Evolutionary conservation across 1,140 invertebrate species (phyloP), one percentile per base, ranked within the genome.

Genomic region (Pollicipes pollicipes): DNA sequence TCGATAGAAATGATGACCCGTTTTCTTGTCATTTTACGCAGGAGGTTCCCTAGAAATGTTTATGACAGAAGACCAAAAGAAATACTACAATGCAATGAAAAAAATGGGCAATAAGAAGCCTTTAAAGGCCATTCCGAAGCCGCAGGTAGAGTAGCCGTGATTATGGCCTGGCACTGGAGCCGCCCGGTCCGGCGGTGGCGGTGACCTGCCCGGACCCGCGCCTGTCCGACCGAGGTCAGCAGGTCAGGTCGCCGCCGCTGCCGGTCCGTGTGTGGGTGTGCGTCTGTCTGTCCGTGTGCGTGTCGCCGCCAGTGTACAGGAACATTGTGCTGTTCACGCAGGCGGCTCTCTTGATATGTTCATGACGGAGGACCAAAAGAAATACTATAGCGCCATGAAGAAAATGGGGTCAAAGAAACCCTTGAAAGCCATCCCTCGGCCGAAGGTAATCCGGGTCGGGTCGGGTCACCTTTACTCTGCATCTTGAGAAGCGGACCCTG

Each of bases 11-110:
- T 58, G 45, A 58, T 58, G 24, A 58, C 45, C 45, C 28, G 64
- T 66, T 71, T 68, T 67, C 63, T 29, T 69, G 73, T 28, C 76
- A 70, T 79, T n/a, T 76, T 77, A 84, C 81, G 91, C 92, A 77
- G 96, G 96, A 78, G 95, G 95, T 75, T 97, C 95, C 74, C 84
- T 98, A 68, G 95, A 98, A 82, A 95, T 98, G 93, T 98, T 98
- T 84, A 98, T 98, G 95, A 98, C 95, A 74, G 95, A 98, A 81
- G 95, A 98, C 83, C 96, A 98, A 83, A 98, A 98, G 86, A 98
- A 98, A 83, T 98, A 98, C 82, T 98, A 98, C 84, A 97, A 96
- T 82, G 95, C 95, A 70, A 98, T 98, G 96, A 98, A 98, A 82
- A 97, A 97, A 83, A 97, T 98, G 93, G 92, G 93, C 75, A 93